Conservation (phyloP, 1,140 invertebrate genomes). For the Drosophila lini region DNA sequence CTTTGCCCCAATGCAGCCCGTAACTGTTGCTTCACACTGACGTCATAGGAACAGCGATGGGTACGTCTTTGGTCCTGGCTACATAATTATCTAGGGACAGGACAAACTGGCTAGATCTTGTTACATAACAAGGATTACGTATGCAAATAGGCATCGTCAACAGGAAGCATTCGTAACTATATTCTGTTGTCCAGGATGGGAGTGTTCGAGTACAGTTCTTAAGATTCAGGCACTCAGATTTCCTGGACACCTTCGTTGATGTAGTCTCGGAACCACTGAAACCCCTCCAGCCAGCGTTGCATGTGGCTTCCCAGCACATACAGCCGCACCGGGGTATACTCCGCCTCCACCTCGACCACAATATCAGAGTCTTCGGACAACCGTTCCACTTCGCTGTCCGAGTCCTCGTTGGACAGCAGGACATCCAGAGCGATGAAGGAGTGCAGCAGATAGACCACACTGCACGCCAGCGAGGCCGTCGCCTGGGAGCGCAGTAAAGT, state of each 20-base stretch:
- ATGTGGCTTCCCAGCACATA: conserved; percentile 32
- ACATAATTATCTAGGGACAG: conserved; percentile 2
- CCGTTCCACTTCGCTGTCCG: neutral
- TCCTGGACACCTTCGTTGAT: neutral
- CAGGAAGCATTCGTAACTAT: neutral
- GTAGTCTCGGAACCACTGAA: conserved; percentile 49
- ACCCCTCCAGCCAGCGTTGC: conserved; percentile 21
- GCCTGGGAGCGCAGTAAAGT: conserved; percentile 33
- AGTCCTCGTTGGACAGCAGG: conserved; percentile 26
- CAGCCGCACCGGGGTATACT: conserved; percentile 49
- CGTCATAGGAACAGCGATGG: conserved; percentile 35
- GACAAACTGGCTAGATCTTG: neutral
- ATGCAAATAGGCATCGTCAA: neutral
- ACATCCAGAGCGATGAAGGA: conserved; percentile 50
- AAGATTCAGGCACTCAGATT: neutral
- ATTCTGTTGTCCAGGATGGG: neutral
- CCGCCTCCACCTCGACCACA: neutral
- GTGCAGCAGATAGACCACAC: conserved; percentile 48
- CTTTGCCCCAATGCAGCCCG: conserved; percentile 29
- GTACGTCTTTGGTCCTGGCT: neutral
- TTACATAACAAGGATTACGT: neutral
- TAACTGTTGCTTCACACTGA: conserved; percentile 58
- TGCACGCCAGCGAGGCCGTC: conserved; percentile 8
- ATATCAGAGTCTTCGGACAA: neutral
- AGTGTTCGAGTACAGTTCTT: neutral